Conservation (phyloP, 2,797 vertebrate genomes). For the Acanthurus lineatus region DNA sequence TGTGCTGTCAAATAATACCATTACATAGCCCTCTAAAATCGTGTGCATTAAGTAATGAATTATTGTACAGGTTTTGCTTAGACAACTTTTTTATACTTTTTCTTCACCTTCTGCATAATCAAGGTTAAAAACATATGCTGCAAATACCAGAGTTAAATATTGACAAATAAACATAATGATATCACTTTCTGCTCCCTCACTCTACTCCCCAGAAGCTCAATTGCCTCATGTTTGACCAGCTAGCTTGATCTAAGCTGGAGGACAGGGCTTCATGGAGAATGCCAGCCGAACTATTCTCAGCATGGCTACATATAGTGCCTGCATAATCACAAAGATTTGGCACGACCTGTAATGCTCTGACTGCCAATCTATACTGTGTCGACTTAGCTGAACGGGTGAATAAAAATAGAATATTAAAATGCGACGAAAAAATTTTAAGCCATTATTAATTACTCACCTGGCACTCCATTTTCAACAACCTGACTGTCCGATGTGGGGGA, state of each 20-base stretch:
- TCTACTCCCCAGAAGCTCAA: slow-evolving; percentile 45
- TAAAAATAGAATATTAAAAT: slow-evolving; percentile 2
- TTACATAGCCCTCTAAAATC: not conserved
- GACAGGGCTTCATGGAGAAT: slow-evolving; percentile 78
- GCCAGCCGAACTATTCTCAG: slow-evolving; percentile 85
- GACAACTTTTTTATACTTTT: not conserved
- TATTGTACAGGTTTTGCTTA: too few species aligned
- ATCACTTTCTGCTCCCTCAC: not conserved
- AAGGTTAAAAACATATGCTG: not conserved
- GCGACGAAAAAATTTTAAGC: not conserved
- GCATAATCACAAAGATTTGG: slow-evolving; percentile 71
- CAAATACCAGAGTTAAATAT: not conserved
- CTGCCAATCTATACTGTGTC: slow-evolving; percentile 21
- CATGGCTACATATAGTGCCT: slow-evolving; percentile 80
- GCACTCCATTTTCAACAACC: slow-evolving; percentile 71
- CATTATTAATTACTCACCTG: slow-evolving; percentile 72
- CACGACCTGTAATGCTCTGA: slow-evolving; percentile 37
- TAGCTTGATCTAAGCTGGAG: slow-evolving; percentile 59
- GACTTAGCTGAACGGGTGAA: not conserved
- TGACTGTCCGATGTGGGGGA: slow-evolving; percentile 67
- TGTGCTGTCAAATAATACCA: too few species aligned
- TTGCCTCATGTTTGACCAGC: slow-evolving; percentile 53
- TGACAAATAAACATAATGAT: not conserved
- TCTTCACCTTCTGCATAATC: not conserved
- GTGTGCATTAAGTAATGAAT: not conserved